Evolutionary conservation across 2,888 invertebrate genomes (phyloP).

Genomic region (Vesta saturnalis): DNA sequence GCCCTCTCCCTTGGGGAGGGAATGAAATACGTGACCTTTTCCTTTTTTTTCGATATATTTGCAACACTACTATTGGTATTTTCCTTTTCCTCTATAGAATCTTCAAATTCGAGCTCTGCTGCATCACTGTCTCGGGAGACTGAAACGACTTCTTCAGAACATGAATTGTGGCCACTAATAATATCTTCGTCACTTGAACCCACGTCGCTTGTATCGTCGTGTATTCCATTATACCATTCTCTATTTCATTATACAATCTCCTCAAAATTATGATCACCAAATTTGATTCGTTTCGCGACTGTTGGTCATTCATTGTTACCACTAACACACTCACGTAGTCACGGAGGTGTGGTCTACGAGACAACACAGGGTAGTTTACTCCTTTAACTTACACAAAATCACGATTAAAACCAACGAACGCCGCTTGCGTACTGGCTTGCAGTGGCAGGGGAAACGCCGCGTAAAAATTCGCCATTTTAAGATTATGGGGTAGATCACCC

Average conservation of each 20-base stretch:
- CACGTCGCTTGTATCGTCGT: too few relatives aligned
- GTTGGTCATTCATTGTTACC: too few relatives aligned
- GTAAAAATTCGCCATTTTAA: background rate
- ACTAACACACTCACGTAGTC: too few relatives aligned
- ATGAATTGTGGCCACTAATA: too few relatives aligned
- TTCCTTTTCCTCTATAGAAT: background rate
- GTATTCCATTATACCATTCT: background rate
- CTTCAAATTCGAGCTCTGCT: background rate
- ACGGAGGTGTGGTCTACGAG: background rate
- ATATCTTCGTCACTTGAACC: background rate
- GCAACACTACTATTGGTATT: background rate
- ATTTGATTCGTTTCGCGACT: too few relatives aligned
- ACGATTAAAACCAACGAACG: background rate
- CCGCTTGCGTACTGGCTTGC: background rate
- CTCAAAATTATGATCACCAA: background rate
- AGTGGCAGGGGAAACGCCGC: background rate
- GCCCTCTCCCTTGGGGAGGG: too few relatives aligned
- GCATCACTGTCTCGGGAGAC: background rate
- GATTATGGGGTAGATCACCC: background rate
- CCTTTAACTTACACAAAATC: too few relatives aligned
- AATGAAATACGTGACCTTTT: too few relatives aligned
- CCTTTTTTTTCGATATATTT: too few relatives aligned
- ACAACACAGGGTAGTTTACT: background rate
- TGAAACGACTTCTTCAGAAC: background rate
- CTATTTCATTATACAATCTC: background rate